These are phyloP conservation scores for Netelia fuscicornis DNA, from an alignment of 2,888 invertebrate genomes.

Conservation along the genomic window DNA sequence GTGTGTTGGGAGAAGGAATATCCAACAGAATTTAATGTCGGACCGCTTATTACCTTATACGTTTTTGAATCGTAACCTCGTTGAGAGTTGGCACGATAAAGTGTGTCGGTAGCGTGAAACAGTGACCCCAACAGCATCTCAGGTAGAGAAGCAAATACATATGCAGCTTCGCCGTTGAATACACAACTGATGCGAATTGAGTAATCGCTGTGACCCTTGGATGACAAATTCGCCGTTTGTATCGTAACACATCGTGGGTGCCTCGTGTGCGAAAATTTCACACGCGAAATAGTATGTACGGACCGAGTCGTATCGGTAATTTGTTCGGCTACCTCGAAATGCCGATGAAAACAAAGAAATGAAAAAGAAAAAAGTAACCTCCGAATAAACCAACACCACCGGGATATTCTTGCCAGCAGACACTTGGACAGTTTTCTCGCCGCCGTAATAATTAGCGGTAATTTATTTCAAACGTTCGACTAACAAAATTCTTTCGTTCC, in stretches of 20 bases:
- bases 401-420: too few species aligned
- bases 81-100: conserved; percentile 2
- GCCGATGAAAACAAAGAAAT: background rate
- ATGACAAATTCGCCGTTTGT: conserved; percentile 18
- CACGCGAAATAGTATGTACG: background rate
- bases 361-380: background rate
- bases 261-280: background rate
- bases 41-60: conserved; percentile 40
- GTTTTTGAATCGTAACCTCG: conserved; percentile 26
- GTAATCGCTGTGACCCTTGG: conserved; percentile 29
- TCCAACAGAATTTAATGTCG: conserved; percentile 36
- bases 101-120: background rate
- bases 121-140: conserved; percentile 16
- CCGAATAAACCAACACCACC: background rate
- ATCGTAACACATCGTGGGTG: background rate
- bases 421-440: too few species aligned
- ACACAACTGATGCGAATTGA: conserved; percentile 37
- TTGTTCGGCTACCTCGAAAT: background rate
- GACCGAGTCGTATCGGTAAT: background rate
- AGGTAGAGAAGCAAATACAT: conserved; percentile 16
- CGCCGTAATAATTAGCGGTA: too few species aligned
- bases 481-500: background rate
- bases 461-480: background rate
- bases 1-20: conserved; percentile 27
- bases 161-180: conserved; percentile 24